Base-by-base conservation (phyloP, 2,113 vertebrate genomes). In the Brachypodius melanocephalos region DNA sequence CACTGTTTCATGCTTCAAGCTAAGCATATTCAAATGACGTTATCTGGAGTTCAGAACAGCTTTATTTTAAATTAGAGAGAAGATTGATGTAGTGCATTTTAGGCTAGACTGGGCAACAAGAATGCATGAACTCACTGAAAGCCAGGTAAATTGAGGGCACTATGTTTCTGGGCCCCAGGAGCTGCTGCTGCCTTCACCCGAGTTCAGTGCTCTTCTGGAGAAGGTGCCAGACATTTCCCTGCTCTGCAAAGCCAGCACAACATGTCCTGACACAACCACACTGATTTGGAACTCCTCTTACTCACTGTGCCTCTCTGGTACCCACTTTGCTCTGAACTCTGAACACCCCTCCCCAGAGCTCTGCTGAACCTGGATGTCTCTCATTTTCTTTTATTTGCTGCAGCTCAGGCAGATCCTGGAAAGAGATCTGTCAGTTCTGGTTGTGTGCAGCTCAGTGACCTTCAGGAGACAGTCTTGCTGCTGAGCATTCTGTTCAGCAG, bases 361-460 rank as follows among this genome's bases (percentile, higher is more conserved):
- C 83, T 91, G 68, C 71, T 91, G 31, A 87, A 42, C 76, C 34
- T 19, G 81, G 20, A 40, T 51, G 19, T 32, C 32, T 95, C 88
- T 88, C 46, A 9, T 87, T 52, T 77, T 74, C 69, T 61, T 74
- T 68, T 69, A 52, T 52, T 89, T 90, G 40, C 85, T 65, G 48
- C 67, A 89, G 58, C 54, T 73, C 81, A 45, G 84, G 17, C 58
- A 71, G 92, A 88, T 74, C 86, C 82, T 90, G 58, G 59, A 63
- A 80, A 73, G 66, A 78, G 62, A 43, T 34, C 61, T 95, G 94
- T 93, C 87, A 89, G 88, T 72, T 96, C 69, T 29, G 26, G 32
- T 81, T 90, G 67, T 42, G 40, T 20, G 67, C 73, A 94, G 72
- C 85, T 85, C 86, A 59, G 38, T 49, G n/a, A 67, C 82, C 81